Evolutionary conservation across 2,113 vertebrate species (phyloP).

Genomic region (Camelus dromedarius): DNA sequence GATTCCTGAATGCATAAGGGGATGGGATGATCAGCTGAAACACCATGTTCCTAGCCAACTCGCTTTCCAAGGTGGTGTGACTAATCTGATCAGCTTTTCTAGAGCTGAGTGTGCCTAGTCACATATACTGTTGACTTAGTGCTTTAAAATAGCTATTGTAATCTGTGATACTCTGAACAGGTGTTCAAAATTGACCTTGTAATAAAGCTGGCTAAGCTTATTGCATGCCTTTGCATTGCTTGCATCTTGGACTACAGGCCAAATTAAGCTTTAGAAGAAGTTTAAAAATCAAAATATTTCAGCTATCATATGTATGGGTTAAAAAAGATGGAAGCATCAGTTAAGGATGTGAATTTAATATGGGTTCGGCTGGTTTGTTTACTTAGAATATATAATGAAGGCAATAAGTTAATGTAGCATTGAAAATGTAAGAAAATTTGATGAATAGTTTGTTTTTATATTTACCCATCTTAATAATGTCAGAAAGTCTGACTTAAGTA

Average conservation of each 20-base stretch:
- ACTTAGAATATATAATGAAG: constrained; percentile 20
- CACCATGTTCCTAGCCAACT: constrained; percentile 87
- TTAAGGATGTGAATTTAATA: not conserved
- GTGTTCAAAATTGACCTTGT: constrained; percentile 73
- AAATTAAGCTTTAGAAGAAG: constrained; percentile 33
- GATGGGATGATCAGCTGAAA: constrained; percentile 89
- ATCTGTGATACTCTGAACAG: constrained; percentile 60
- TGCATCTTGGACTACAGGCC: constrained; percentile 64
- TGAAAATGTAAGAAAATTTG: not conserved
- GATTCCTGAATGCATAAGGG: constrained; percentile 90
- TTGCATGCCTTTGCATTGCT: constrained; percentile 64
- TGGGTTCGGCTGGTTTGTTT: not conserved
- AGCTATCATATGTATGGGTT: constrained; percentile 40
- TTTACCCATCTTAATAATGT: constrained; percentile 1
- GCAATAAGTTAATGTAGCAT: not conserved
- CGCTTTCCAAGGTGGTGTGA: constrained; percentile 90
- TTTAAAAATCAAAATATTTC: constrained; percentile 51
- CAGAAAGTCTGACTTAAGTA: constrained; percentile 28
- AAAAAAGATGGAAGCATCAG: constrained; percentile 56
- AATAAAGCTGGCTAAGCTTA: constrained; percentile 57
- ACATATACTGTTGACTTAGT: constrained; percentile 78
- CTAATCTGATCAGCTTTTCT: constrained; percentile 81
- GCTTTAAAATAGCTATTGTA: constrained; percentile 72
- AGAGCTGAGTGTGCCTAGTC: constrained; percentile 84
- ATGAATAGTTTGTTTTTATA: constrained; percentile 19